Base-by-base conservation (phyloP, 2,113 vertebrate species). In the Australoheros scitulus region DNA sequence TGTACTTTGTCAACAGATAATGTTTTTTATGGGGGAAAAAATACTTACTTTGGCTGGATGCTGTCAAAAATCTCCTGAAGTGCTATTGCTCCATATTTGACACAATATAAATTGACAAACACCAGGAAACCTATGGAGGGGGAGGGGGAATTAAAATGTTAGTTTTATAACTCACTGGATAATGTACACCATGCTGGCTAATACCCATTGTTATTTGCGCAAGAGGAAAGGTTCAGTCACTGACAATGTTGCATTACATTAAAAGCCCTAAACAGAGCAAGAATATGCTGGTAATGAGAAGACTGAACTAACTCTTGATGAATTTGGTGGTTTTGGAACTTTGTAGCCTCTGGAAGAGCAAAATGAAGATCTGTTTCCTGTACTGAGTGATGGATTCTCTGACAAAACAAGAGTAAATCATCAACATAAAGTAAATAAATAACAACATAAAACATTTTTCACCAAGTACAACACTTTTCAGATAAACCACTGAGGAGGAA, bases 271-370 rank as follows among this genome's bases (percentile, higher is more conserved):
- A 77, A 50, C 41, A 64, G 20, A 84, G 78, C 1, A 59, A 13
- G 3, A 57, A 34, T 26, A 26, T 0, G 1, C 10, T 61, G 43
- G 24, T 70, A 70, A 13, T 47, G 24, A 64, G 32, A 52, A 18
- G 6, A 32, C 6, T 77, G 52, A 8, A 96, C 98, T 97, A 91
- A 99, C 98, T 99, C 93, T 99, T 99, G 83, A 99, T 97, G 93
- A 97, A 99, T 94, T 99, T 99, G 29, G 98, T 99, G 81, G 98
- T 99, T 96, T 99, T 99, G 89, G 98, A 99, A 95, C 96, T 97
- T 86, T 99, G 98, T 82, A 99, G 96, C 94, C 98, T 97, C 92
- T 99, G 98, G 95, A 99, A 99, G 5, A 99, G 96, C 14, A 99
- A 94, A 94, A 99, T 98, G 93, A 98, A 99, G 94, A 99, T 99